Percentiles rank a stretch among this genome's conserved stretches.
phyloP scores from a whole-genome alignment of 2,113 vertebrate genomes.

The Furnarius figulus region DNA sequence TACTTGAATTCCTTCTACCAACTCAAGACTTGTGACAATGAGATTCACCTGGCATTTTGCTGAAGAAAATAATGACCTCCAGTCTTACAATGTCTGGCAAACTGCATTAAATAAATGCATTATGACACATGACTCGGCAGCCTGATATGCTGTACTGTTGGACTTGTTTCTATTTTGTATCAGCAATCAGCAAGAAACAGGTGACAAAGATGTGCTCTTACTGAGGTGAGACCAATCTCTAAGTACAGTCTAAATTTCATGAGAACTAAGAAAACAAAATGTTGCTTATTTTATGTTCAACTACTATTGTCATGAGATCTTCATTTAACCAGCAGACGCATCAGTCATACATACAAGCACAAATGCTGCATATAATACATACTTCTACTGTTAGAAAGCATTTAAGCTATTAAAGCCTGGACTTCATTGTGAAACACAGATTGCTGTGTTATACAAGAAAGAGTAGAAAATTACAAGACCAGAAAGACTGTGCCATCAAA shows the following conservation, averaged over 20 bases:
- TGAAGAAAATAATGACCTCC: background rate
- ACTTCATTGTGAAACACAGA: background rate
- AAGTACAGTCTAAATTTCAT: background rate
- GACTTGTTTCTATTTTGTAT: background rate
- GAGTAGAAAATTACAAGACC: background rate
- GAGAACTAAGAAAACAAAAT: background rate
- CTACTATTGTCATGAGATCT: background rate
- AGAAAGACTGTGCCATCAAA: background rate
- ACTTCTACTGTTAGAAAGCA: background rate
- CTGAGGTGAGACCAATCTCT: background rate
- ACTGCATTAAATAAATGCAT: background rate
- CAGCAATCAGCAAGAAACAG: background rate
- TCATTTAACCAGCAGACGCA: background rate
- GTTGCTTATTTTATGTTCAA: background rate
- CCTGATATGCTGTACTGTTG: background rate
- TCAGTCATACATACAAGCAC: background rate
- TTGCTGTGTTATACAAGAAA: background rate
- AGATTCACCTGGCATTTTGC: background rate
- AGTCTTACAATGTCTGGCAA: background rate
- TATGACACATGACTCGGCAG: background rate
- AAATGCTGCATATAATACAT: accelerated
- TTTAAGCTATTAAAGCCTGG: background rate
- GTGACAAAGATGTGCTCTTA: background rate
- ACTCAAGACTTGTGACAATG: background rate
- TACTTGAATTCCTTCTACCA: background rate